These are phyloP conservation scores for Myotis myotis DNA, from an alignment of 2,797 vertebrate genomes.

Conservation along the genomic window DNA sequence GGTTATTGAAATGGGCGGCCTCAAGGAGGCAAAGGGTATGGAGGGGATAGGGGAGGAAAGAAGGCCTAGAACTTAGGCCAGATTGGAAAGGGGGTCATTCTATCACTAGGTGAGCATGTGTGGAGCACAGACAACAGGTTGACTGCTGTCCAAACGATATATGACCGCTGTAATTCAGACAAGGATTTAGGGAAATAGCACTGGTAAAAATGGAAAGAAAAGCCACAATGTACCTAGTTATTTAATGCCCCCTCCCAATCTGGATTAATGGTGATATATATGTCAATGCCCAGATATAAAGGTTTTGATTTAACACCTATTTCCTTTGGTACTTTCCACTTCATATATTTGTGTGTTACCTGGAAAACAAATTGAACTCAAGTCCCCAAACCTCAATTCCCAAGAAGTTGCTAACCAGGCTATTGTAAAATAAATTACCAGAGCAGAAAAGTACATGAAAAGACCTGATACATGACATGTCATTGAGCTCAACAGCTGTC, in stretches of 20 bases:
- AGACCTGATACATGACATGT: not conserved
- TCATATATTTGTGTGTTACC: not conserved
- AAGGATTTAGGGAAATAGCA: not conserved
- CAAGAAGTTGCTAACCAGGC: not conserved
- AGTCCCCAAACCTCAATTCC: not conserved
- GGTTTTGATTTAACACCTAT: not conserved
- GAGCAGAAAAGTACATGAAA: not conserved
- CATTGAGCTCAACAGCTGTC: not conserved
- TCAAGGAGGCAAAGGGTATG: not conserved
- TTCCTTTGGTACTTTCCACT: not conserved
- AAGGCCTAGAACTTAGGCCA: not conserved
- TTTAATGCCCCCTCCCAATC: not conserved
- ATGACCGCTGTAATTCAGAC: not conserved
- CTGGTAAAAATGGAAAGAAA: not conserved
- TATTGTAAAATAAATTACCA: slow-evolving; percentile 12
- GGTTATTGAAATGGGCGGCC: not conserved
- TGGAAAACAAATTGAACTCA: not conserved
- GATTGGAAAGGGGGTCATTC: not conserved
- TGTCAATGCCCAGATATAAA: not conserved
- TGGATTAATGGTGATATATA: not conserved
- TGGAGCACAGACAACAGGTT: not conserved
- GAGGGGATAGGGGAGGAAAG: not conserved
- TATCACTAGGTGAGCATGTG: not conserved
- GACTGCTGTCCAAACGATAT: not conserved
- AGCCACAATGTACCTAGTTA: not conserved